These are phyloP conservation scores for Malacosoma neustria DNA, from an alignment of 2,888 invertebrate species.

Conservation along the genomic window DNA sequence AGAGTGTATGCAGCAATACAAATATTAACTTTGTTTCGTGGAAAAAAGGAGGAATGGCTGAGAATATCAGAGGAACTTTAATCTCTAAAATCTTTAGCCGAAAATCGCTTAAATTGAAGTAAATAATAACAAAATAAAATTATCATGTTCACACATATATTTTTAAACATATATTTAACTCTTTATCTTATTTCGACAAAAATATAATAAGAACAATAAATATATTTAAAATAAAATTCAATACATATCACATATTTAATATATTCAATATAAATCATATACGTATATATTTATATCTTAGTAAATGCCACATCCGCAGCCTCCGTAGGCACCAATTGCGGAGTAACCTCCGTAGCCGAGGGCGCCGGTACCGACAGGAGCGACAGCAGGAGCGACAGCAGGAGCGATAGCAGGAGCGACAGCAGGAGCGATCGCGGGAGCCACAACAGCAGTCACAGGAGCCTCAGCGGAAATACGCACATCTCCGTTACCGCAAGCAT, in stretches of 20 bases:
- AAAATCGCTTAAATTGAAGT: too few relatives aligned
- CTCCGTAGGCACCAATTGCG: background rate
- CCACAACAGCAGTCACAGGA: constrained; percentile 1
- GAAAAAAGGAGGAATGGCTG: too few relatives aligned
- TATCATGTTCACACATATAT: background rate
- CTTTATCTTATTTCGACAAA: background rate
- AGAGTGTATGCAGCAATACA: too few relatives aligned
- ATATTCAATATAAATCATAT: background rate
- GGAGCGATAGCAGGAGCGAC: background rate
- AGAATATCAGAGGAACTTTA: too few relatives aligned
- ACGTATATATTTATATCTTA: background rate
- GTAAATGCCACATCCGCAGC: background rate
- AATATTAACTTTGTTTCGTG: too few relatives aligned
- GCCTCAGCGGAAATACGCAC: constrained; percentile 16
- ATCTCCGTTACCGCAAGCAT: constrained; percentile 26
- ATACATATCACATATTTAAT: background rate
- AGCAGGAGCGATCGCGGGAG: constrained; percentile 1
- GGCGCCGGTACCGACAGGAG: background rate
- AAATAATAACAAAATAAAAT: background rate
- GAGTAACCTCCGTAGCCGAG: background rate
- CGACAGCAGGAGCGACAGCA: background rate
- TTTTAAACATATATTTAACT: background rate
- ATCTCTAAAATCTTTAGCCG: too few relatives aligned
- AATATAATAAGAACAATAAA: background rate
- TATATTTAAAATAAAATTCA: background rate